Evolutionary conservation across 2,888 invertebrate genomes (phyloP).

Genomic region (Tortrix viridana): DNA sequence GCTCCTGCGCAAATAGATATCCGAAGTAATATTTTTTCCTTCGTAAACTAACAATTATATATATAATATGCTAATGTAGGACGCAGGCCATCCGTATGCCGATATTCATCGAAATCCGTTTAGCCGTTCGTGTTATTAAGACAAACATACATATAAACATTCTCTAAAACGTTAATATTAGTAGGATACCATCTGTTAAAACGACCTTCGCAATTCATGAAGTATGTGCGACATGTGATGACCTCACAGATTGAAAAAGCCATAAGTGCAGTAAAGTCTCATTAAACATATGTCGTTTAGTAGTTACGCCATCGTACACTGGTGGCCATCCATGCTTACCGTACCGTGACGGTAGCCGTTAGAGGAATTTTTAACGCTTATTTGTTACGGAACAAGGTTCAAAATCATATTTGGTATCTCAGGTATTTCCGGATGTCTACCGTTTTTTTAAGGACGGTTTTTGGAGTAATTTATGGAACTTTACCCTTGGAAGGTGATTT

Average conservation of each 20-base stretch:
- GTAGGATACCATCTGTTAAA: slow-evolving; percentile 2
- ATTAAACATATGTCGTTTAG: slow-evolving; percentile 21
- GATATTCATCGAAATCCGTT: no score
- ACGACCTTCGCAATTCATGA: slow-evolving; percentile 20
- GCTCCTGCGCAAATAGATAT: no score
- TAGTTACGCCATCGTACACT: not conserved
- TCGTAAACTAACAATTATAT: no score
- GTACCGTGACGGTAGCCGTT: slow-evolving; percentile 44
- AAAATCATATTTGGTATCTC: not conserved
- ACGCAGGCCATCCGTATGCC: no score
- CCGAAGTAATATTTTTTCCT: no score
- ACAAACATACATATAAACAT: no score
- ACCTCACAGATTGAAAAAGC: not conserved
- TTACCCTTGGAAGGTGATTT: no score
- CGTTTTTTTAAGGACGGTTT: no score
- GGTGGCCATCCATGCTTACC: slow-evolving; percentile 44
- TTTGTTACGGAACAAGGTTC: not conserved
- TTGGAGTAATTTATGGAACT: no score
- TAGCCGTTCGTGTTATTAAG: no score
- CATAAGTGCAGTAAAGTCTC: not conserved
- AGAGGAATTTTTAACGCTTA: slow-evolving; percentile 41
- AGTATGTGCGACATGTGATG: not conserved
- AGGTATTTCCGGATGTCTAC: slow-evolving; percentile 12
- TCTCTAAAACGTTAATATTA: no score
- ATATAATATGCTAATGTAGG: no score